Evolutionary conservation across 2,797 vertebrate species (phyloP).

Genomic region (Molossus alvarezi): DNA sequence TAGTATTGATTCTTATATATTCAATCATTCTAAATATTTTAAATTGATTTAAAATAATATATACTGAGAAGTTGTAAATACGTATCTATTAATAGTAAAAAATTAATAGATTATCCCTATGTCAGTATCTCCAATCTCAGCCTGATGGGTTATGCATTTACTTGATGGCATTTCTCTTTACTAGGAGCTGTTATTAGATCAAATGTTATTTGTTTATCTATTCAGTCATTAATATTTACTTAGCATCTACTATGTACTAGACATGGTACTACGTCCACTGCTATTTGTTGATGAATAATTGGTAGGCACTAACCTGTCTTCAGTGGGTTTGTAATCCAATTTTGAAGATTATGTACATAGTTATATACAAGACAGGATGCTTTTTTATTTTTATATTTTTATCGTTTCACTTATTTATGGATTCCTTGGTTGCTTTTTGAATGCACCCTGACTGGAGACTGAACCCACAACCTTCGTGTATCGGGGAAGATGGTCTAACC

Average conservation of each 20-base stretch:
- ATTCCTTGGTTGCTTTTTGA: no score
- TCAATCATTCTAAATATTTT: slow-evolving; percentile 10
- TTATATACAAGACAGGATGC: not conserved
- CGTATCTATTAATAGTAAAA: not conserved
- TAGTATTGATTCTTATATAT: slow-evolving; percentile 23
- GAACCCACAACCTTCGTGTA: no score
- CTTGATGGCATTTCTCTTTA: slow-evolving; percentile 32
- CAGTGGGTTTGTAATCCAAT: not conserved
- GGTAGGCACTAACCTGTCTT: not conserved
- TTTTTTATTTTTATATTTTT: not conserved
- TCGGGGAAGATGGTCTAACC: no score
- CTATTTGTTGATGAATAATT: not conserved
- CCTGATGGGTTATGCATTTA: not conserved
- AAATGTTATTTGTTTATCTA: slow-evolving; percentile 25
- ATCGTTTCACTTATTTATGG: no score
- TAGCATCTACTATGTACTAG: not conserved
- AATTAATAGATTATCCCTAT: not conserved
- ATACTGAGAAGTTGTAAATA: not conserved
- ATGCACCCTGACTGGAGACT: no score
- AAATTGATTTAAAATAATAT: slow-evolving; percentile 37
- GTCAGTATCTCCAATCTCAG: not conserved
- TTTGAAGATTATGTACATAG: not conserved
- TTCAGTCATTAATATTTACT: slow-evolving; percentile 51
- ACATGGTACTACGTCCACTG: not conserved
- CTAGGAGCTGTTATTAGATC: not conserved